Evolutionary conservation across 2,888 invertebrate species (phyloP).

Genomic region (Cephus pulcher): DNA sequence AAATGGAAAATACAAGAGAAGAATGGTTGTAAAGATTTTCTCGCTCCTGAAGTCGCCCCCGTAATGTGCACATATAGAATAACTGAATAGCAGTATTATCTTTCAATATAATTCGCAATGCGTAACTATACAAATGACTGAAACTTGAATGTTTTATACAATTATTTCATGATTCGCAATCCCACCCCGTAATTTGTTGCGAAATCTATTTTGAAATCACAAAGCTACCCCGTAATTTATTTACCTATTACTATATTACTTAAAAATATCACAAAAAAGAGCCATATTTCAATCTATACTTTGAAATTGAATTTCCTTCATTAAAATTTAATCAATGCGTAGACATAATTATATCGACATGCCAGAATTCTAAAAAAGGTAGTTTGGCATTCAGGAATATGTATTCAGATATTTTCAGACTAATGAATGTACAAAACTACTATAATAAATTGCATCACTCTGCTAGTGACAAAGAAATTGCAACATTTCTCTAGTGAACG

Average conservation of each 20-base stretch:
- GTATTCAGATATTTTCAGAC: no score
- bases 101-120: no score
- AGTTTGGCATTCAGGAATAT: background rate
- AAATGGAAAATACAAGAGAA: no score
- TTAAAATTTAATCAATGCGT: background rate
- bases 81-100: no score
- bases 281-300: background rate
- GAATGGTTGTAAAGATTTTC: no score
- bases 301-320: background rate
- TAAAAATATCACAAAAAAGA: background rate
- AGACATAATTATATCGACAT: background rate
- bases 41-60: no score
- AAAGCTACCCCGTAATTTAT: no score
- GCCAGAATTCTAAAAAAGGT: background rate
- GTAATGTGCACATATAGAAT: no score
- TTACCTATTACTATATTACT: background rate
- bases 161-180: background rate
- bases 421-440: background rate
- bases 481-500: background rate
- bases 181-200: background rate
- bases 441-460: background rate
- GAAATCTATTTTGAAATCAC: no score
- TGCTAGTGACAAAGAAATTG: background rate
- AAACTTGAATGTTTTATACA: no score
- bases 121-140: no score